phyloP scores from a whole-genome alignment of 2,888 invertebrate species.

The Notodonta ziczac region DNA sequence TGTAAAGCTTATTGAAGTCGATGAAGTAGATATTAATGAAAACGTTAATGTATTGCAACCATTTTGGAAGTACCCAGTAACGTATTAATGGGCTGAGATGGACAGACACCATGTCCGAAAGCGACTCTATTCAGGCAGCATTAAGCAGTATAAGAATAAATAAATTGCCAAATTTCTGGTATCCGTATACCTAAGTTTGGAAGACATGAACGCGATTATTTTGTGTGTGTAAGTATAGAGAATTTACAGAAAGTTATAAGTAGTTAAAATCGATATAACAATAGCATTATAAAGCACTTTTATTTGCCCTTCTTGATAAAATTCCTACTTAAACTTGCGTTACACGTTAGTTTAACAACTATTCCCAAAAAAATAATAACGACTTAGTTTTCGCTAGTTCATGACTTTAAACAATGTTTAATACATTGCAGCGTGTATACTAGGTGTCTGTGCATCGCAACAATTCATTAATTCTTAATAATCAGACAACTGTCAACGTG shows the following conservation, averaged over 20 bases:
- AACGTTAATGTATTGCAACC: constrained; percentile 52
- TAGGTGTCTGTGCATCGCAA: constrained; percentile 4
- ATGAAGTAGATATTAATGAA: constrained; percentile 48
- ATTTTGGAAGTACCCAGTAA: constrained; percentile 65
- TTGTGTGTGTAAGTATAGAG: no score
- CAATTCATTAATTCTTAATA: constrained; percentile 18
- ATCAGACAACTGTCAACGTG: constrained; percentile 33
- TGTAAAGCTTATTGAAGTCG: constrained; percentile 52
- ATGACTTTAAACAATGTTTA: not conserved
- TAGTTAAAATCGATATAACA: no score
- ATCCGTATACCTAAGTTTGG: not conserved
- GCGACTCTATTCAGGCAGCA: not conserved
- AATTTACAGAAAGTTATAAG: no score
- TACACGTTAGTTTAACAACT: no score
- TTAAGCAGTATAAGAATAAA: no score
- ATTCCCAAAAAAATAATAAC: no score
- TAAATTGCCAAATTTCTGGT: not conserved
- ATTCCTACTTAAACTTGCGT: no score
- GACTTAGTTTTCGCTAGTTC: no score
- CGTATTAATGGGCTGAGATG: constrained; percentile 38
- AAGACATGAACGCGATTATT: constrained; percentile 2
- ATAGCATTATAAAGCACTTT: no score
- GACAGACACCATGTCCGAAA: not conserved
- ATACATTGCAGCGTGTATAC: not conserved
- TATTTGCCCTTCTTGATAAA: no score